Conservation (phyloP, 2,113 vertebrate species). For the Corydoras sp. region DNA sequence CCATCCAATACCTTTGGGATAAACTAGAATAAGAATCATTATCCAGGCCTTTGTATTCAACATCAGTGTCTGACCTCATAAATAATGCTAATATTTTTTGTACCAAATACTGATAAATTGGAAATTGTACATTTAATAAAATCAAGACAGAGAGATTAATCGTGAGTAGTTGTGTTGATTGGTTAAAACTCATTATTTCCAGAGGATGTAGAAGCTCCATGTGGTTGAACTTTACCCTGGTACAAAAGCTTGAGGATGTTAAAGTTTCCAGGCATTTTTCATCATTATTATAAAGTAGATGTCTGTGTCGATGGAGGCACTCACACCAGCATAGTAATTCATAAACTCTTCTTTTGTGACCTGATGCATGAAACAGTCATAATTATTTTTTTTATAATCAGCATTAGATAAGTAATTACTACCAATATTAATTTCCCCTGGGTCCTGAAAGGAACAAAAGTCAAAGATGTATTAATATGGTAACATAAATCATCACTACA, state of each 20-base stretch:
- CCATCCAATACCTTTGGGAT: too few relatives aligned
- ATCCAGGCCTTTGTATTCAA: too few relatives aligned
- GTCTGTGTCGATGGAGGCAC: constrained; percentile 77
- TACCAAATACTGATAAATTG: neutral
- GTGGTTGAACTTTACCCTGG: constrained; percentile 43
- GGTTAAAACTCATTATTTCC: neutral
- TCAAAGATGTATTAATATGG: too few relatives aligned
- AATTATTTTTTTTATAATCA: neutral
- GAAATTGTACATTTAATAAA: neutral
- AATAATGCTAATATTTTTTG: too few relatives aligned
- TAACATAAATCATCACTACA: too few relatives aligned
- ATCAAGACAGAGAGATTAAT: neutral
- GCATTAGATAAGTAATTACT: neutral
- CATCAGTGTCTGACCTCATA: too few relatives aligned
- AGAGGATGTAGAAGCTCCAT: neutral
- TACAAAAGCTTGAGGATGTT: constrained; percentile 1
- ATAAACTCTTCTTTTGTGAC: constrained; percentile 86
- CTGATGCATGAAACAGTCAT: constrained; percentile 57
- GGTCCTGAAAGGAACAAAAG: neutral
- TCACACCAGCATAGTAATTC: constrained; percentile 85
- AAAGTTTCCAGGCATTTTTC: constrained; percentile 76
- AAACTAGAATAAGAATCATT: too few relatives aligned
- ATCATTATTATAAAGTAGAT: constrained; percentile 83
- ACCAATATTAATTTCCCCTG: neutral
- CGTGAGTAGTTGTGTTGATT: neutral